Base-by-base conservation (phyloP, 2,888 invertebrate genomes). In the Dilophus febrilis region DNA sequence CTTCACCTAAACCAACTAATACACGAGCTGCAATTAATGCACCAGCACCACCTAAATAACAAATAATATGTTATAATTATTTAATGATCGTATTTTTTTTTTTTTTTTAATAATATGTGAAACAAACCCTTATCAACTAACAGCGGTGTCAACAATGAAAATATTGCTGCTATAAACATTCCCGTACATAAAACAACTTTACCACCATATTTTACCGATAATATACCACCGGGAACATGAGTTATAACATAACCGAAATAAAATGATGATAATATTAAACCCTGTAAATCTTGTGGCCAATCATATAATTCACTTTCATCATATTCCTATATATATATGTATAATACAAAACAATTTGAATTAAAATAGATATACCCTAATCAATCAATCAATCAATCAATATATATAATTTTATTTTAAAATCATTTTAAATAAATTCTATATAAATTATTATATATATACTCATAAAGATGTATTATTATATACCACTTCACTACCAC, bases 181-280 rank as follows among this genome's bases (percentile, higher is more conserved):
- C 88, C 90, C 38, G 84, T 64, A 1, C 83, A 83, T 26, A 87
- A 66, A 1, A 84, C 74, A 62, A 84, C 80, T 57, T 88, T 88
- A 14, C 86, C 90, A 13, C 90, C 90, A 47, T 82, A 82, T 47
- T 71, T 71, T 50, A 84, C 84, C 0, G 87, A 79, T 28, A 88
- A 53, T 38, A 80, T 65, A 40, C 86, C 87, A 33, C 86, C 87
- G 1, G 87, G 87, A 19, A 88, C 57, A 53, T 87, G 86, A 0
- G 85, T 84, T 1, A 83, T 44, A 2, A 86, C 74, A 60, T 87
- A 87, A 2, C 87, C 86, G 67, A 82, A 85, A 63, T 83, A 88
- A 59, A 88, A 87, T 0, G 84, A 74, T 36, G 82, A 78, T 3
- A 87, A 65, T 34, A 86, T 82, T 29, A 82, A 59, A 1, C 86